Evolutionary conservation across 2,113 vertebrate genomes (phyloP).

Genomic region (Tyto alba): DNA sequence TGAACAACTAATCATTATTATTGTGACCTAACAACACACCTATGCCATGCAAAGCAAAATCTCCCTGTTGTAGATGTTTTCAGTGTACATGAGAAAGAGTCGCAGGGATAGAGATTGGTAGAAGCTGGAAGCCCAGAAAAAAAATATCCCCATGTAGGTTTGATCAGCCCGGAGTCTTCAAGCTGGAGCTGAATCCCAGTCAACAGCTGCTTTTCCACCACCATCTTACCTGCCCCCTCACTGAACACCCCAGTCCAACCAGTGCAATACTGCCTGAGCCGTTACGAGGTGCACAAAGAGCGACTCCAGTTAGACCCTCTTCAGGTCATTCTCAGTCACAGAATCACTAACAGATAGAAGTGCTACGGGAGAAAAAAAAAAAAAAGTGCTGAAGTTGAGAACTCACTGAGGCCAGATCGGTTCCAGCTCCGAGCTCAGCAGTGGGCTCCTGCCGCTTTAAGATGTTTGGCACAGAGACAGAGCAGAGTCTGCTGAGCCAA

Average conservation of each 20-base stretch:
- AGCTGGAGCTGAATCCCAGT: not conserved
- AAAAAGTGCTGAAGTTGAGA: not conserved
- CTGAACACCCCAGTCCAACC: accelerated
- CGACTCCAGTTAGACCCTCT: accelerated
- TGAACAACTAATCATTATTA: not conserved
- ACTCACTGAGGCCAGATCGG: not conserved
- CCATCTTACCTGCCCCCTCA: not conserved
- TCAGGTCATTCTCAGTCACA: accelerated
- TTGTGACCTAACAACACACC: not conserved
- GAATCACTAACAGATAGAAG: too few species aligned
- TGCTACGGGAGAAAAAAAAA: not conserved
- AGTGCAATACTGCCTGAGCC: accelerated
- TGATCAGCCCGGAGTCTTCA: not conserved
- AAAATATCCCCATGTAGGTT: accelerated
- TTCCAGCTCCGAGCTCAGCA: not conserved
- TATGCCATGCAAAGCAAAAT: not conserved
- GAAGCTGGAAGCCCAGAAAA: not conserved
- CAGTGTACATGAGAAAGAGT: not conserved
- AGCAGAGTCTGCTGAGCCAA: not conserved
- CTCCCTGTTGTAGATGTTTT: not conserved
- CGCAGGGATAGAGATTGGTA: not conserved
- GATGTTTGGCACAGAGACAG: not conserved
- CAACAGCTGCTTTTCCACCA: not conserved
- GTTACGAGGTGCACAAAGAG: not conserved
- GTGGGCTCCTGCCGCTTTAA: slow-evolving; percentile 15